Conservation (phyloP, 2,797 vertebrate genomes). For the Austrolebias charrua region DNA sequence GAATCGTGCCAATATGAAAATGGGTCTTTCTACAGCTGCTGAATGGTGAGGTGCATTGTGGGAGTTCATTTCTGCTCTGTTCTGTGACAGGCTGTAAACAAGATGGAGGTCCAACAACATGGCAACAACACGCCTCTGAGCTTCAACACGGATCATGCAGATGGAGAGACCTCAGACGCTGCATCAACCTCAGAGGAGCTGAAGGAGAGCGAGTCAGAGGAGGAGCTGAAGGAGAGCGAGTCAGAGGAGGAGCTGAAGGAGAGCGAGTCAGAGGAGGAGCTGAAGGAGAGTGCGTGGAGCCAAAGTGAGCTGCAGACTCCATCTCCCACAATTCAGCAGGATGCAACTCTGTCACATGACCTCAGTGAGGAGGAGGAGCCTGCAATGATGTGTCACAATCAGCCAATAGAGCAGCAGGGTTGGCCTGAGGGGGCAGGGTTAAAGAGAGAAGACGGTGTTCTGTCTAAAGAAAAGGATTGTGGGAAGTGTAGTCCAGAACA, state of each 20-base stretch:
- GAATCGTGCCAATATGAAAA: too few relatives aligned
- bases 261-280: neutral
- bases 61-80: neutral
- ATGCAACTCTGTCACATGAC: slow-evolving; percentile 5
- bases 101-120: slow-evolving; percentile 39
- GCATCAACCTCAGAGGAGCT: slow-evolving; percentile 11
- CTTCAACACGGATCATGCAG: neutral
- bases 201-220: neutral
- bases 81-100: slow-evolving; percentile 46
- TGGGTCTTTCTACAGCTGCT: too few relatives aligned
- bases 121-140: neutral
- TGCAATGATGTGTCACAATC: neutral
- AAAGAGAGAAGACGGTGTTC: neutral
- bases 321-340: slow-evolving; percentile 43
- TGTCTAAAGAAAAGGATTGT: slow-evolving; percentile 17
- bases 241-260: neutral
- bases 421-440: neutral
- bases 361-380: slow-evolving; percentile 6
- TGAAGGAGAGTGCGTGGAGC: neutral
- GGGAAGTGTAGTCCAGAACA: slow-evolving; percentile 46
- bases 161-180: neutral
- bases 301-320: slow-evolving; percentile 29
- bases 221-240: neutral
- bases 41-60: neutral
- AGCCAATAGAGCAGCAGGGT: slow-evolving; percentile 9